Percentiles rank a stretch among this genome's conserved stretches.
Evolutionary conservation across 1,140 invertebrate genomes (phyloP).

Genomic region (Macrobrachium rosenbergii): DNA sequence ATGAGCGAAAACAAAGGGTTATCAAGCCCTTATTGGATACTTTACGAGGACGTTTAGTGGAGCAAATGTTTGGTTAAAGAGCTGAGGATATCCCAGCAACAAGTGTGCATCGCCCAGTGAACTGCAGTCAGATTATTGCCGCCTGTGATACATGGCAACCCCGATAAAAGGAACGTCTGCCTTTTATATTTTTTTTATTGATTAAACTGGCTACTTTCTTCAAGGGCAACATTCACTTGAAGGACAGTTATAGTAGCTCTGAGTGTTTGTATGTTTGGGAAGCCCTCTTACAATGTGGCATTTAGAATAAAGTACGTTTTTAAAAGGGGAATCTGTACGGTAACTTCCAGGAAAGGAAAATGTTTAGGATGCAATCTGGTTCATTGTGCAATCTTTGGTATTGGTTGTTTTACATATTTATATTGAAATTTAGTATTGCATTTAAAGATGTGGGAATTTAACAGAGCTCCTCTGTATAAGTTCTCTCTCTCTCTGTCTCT

Average conservation of each 20-base stretch:
- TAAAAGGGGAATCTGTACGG: too few species aligned
- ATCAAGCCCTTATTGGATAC: conserved; percentile 63
- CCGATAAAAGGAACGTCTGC: conserved; percentile 29
- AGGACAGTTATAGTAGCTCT: too few species aligned
- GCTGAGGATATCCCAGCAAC: conserved; percentile 57
- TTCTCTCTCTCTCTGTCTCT: too few species aligned
- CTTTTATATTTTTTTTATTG: neutral
- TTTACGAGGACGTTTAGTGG: conserved; percentile 60
- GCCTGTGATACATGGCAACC: conserved; percentile 52
- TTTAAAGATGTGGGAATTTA: neutral
- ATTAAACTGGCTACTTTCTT: neutral
- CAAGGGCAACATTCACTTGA: neutral
- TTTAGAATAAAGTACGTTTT: too few species aligned
- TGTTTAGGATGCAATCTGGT: too few species aligned
- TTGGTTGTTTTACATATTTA: too few species aligned
- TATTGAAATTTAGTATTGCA: too few species aligned
- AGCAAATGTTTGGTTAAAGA: conserved; percentile 60
- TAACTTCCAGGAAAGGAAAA: too few species aligned
- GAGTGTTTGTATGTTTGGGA: too few species aligned
- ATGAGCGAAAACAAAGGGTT: conserved; percentile 60
- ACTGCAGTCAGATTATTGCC: conserved; percentile 44
- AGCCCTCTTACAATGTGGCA: too few species aligned
- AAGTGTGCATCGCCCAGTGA: conserved; percentile 58
- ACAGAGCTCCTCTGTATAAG: neutral
- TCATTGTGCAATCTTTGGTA: too few species aligned